These are phyloP conservation scores for Donacobius atricapilla DNA, from an alignment of 2,113 vertebrate genomes.

Conservation along the genomic window DNA sequence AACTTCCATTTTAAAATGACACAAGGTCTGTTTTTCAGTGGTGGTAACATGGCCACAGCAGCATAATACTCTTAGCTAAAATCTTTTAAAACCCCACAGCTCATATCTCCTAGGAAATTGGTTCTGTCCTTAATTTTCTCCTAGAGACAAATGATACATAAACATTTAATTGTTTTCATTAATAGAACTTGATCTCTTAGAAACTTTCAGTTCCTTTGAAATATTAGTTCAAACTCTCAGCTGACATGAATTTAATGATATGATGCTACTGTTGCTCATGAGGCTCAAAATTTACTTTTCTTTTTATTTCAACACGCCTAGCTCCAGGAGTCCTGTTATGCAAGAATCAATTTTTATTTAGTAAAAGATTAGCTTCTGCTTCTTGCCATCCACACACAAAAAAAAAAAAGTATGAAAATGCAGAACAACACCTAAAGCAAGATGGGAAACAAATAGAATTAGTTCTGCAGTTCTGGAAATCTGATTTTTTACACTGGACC, in stretches of 20 bases:
- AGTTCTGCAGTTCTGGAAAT: neutral
- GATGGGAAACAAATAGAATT: neutral
- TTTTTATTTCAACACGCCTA: neutral
- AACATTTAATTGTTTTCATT: neutral
- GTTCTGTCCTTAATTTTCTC: neutral
- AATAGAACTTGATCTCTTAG: neutral
- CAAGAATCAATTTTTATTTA: slow-evolving; percentile 13
- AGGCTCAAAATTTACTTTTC: neutral
- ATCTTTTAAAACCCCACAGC: neutral
- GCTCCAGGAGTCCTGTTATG: neutral
- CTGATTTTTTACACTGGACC: neutral
- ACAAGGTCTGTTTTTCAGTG: neutral
- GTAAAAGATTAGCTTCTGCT: neutral
- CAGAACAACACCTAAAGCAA: neutral
- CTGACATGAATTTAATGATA: neutral
- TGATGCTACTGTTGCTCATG: neutral
- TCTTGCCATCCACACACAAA: neutral
- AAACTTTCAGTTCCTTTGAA: neutral
- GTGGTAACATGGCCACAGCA: neutral
- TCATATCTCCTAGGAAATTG: neutral
- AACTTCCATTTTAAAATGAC: neutral
- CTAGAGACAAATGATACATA: neutral
- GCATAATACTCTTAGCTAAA: neutral
- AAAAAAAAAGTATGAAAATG: neutral
- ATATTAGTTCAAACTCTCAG: neutral